phyloP scores from a whole-genome alignment of 2,888 invertebrate species.

The Acholoe squamosa region DNA sequence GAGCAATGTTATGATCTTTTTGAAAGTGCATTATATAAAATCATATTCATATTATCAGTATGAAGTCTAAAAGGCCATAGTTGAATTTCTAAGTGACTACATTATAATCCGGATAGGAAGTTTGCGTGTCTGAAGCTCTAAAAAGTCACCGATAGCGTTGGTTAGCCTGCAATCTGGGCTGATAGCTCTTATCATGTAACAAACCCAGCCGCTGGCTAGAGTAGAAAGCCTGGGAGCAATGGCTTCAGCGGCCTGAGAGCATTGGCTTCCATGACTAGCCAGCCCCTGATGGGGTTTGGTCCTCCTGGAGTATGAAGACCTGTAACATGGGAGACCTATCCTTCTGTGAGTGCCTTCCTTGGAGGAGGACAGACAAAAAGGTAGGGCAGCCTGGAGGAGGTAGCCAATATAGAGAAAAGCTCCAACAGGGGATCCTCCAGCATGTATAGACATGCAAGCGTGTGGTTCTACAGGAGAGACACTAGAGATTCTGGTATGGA shows the following conservation, averaged over 20 bases:
- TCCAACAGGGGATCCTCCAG: neutral
- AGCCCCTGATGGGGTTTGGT: neutral
- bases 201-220: neutral
- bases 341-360: neutral
- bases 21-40: too few species aligned
- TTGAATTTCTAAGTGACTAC: too few species aligned
- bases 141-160: neutral
- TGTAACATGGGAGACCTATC: neutral
- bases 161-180: neutral
- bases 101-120: too few species aligned
- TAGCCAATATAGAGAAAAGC: neutral
- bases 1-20: too few species aligned
- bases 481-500: neutral
- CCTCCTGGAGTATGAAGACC: neutral
- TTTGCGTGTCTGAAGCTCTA: neutral
- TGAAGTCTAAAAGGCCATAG: neutral
- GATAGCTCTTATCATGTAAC: neutral
- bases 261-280: neutral
- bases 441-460: constrained; percentile 9
- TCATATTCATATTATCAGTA: too few species aligned
- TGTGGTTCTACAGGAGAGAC: neutral
- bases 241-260: neutral
- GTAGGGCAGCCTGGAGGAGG: neutral
- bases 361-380: constrained; percentile 10
- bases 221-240: too few species aligned